phyloP scores from a whole-genome alignment of 2,888 invertebrate species.

The Erynnis tages region DNA sequence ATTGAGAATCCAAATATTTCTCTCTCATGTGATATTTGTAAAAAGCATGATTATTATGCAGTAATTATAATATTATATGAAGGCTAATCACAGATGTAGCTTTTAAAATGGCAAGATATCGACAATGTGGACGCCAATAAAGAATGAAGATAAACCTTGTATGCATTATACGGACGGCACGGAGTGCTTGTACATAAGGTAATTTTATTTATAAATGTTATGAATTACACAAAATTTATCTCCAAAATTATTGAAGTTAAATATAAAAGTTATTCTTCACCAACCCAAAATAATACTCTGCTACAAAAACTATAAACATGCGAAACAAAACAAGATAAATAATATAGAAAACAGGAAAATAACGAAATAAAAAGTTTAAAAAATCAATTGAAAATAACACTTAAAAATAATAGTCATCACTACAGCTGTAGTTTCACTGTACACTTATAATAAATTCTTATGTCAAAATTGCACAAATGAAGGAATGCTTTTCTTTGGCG shows the following conservation, averaged over 20 bases:
- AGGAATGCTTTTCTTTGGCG: constrained; percentile 72
- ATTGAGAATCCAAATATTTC: background rate
- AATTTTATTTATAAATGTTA: background rate
- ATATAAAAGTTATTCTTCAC: constrained; percentile 8
- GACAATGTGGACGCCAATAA: constrained; percentile 32
- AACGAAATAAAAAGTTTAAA: constrained; percentile 40
- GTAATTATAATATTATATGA: constrained; percentile 41
- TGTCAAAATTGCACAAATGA: constrained; percentile 68
- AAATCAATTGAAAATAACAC: constrained; percentile 42
- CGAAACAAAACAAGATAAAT: constrained; percentile 47
- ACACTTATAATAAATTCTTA: constrained; percentile 48
- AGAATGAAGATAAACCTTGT: constrained; percentile 49
- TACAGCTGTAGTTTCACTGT: constrained; percentile 49
- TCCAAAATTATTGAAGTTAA: constrained; percentile 42
- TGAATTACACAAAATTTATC: constrained; percentile 43
- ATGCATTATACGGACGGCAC: constrained; percentile 34
- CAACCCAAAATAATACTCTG: constrained; percentile 11
- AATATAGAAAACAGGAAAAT: constrained; percentile 41
- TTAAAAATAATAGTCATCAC: constrained; percentile 46
- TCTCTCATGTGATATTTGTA: constrained; percentile 1
- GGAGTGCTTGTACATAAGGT: constrained; percentile 3
- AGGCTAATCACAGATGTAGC: constrained; percentile 67
- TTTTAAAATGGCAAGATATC: constrained; percentile 57
- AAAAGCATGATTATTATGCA: constrained; percentile 45
- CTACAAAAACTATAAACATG: constrained; percentile 48